Conservation (phyloP, 2,888 invertebrate genomes). For the Tipula helvola region DNA sequence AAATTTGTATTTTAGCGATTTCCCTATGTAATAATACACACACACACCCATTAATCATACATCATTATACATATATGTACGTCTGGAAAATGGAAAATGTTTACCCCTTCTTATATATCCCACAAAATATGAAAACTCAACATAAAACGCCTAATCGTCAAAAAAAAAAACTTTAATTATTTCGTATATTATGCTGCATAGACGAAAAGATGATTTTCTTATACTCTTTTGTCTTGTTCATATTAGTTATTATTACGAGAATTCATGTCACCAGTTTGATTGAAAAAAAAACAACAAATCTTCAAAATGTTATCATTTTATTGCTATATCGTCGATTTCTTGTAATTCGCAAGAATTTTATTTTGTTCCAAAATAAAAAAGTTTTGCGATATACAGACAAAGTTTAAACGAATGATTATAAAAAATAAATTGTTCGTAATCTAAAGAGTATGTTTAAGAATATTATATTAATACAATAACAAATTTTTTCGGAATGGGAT, state of each 20-base stretch:
- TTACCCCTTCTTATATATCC: not conserved
- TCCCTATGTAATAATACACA: not conserved
- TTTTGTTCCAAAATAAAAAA: not conserved
- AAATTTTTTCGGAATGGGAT: not conserved
- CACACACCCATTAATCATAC: not conserved
- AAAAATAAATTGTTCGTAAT: not conserved
- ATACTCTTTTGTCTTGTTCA: not conserved
- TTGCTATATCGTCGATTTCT: not conserved
- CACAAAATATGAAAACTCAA: not conserved
- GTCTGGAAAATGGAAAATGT: not conserved
- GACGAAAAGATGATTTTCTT: not conserved
- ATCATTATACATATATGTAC: not conserved
- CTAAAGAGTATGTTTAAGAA: not conserved
- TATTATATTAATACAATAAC: too few relatives aligned
- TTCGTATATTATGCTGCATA: not conserved
- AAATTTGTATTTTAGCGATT: not conserved
- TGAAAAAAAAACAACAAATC: not conserved
- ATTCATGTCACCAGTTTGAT: not conserved
- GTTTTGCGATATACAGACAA: not conserved
- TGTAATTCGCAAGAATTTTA: not conserved
- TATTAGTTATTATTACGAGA: not conserved
- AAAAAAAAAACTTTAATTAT: not conserved
- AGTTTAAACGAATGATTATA: not conserved
- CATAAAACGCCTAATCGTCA: not conserved
- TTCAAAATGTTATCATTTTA: not conserved